A percentile compares a stretch with the other conserved stretches of the same genome.
phyloP scores from a whole-genome alignment of 2,888 invertebrate species.

The Augochlorella aurata region DNA sequence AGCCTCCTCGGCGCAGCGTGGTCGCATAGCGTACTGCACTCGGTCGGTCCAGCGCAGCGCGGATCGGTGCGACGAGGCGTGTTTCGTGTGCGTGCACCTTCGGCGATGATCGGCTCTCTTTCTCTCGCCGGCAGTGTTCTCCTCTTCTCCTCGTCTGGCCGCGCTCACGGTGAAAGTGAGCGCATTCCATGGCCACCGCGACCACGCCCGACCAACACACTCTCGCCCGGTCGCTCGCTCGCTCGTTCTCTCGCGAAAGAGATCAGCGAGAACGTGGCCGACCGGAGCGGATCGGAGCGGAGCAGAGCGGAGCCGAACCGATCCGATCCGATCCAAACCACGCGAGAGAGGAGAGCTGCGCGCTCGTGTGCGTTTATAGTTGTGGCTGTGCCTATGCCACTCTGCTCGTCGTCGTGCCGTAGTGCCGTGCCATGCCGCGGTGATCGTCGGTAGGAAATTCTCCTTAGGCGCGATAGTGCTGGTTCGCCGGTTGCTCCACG shows the following conservation, averaged over 20 bases:
- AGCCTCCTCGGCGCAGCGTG: slow-evolving; percentile 13
- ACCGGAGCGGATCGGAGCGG: slow-evolving; percentile 25
- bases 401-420: slow-evolving; percentile 21
- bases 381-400: neutral
- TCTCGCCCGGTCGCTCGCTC: slow-evolving; percentile 46
- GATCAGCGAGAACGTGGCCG: slow-evolving; percentile 59
- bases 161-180: slow-evolving; percentile 81
- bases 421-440: neutral
- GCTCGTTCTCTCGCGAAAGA: slow-evolving; percentile 38
- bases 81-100: slow-evolving; percentile 67
- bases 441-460: slow-evolving; percentile 58
- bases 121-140: slow-evolving; percentile 53
- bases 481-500: slow-evolving; percentile 28
- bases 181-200: slow-evolving; percentile 82
- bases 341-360: slow-evolving; percentile 34
- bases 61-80: slow-evolving; percentile 29
- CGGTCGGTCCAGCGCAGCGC: slow-evolving; percentile 15
- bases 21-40: slow-evolving; percentile 44
- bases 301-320: slow-evolving; percentile 32
- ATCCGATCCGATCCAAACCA: slow-evolving; percentile 26
- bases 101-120: slow-evolving; percentile 52
- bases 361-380: slow-evolving; percentile 33
- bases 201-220: slow-evolving; percentile 81
- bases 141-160: slow-evolving; percentile 64
- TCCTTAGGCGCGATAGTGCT: slow-evolving; percentile 29